These are phyloP conservation scores for Pelecanoides urinatrix DNA, from an alignment of 2,113 vertebrate species.

Conservation along the genomic window DNA sequence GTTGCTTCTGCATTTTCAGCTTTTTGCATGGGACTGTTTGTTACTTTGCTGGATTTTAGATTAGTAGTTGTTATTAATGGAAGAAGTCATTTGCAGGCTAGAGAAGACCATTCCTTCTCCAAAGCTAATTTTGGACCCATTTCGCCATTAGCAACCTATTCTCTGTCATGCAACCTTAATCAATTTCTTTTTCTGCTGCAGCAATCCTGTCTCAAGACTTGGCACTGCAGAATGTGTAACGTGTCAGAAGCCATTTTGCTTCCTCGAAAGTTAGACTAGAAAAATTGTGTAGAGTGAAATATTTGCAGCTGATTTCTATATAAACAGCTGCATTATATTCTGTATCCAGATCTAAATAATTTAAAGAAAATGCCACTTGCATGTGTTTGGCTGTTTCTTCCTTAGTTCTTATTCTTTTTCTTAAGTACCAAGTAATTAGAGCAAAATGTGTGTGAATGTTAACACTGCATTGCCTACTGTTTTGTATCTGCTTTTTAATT, in stretches of 20 bases:
- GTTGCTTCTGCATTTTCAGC: conserved; percentile 67
- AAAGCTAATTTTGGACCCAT: conserved; percentile 47
- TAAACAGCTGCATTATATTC: neutral
- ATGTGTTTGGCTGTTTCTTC: conserved; percentile 38
- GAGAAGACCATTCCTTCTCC: conserved; percentile 58
- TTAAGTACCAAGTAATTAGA: conserved; percentile 23
- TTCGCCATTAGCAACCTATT: conserved; percentile 34
- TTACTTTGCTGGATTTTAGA: conserved; percentile 55
- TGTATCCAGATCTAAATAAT: conserved; percentile 14
- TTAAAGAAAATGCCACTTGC: conserved; percentile 29
- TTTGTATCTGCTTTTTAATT: conserved; percentile 47
- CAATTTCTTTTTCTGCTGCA: conserved; percentile 52
- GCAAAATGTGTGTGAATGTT: conserved; percentile 49
- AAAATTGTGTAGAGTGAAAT: neutral
- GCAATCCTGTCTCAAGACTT: conserved; percentile 66
- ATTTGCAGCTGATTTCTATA: neutral
- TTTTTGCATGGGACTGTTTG: conserved; percentile 59
- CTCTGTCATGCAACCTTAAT: conserved; percentile 39
- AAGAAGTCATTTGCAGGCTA: conserved; percentile 57
- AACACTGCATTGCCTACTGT: conserved; percentile 33
- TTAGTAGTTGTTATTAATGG: conserved; percentile 31
- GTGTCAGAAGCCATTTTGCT: conserved; percentile 11
- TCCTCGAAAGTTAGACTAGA: neutral
- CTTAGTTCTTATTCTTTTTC: conserved; percentile 19
- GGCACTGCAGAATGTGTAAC: conserved; percentile 34